Evolutionary conservation across 2,113 vertebrate species (phyloP).

Genomic region (Malurus melanocephalus): DNA sequence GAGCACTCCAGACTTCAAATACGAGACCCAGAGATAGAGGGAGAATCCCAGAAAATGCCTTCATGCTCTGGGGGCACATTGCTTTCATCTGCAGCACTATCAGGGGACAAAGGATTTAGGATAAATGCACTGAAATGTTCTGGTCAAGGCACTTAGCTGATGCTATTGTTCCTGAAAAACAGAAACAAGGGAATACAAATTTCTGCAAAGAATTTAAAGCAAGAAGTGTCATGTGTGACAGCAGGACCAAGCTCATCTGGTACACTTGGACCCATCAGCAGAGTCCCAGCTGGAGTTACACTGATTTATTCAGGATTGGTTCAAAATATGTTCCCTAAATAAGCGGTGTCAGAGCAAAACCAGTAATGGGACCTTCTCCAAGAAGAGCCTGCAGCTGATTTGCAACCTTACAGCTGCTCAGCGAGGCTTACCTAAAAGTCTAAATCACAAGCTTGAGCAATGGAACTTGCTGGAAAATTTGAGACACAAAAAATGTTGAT

Average conservation of each 20-base stretch:
- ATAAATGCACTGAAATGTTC: constrained; percentile 4
- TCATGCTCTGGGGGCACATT: not conserved
- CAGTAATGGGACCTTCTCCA: not conserved
- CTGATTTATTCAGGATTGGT: not conserved
- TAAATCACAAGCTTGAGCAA: not conserved
- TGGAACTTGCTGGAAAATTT: not conserved
- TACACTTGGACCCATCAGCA: not conserved
- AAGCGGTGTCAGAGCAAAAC: not conserved
- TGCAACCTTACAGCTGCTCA: not conserved
- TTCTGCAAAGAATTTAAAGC: constrained; percentile 7
- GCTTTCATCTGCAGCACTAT: not conserved
- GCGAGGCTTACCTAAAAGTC: not conserved
- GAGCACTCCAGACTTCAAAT: not conserved
- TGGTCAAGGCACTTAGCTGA: not conserved
- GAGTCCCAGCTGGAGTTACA: not conserved
- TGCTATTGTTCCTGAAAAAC: not conserved
- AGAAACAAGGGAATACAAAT: constrained; percentile 1
- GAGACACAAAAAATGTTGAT: not conserved
- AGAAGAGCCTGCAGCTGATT: not conserved
- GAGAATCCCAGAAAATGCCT: not conserved
- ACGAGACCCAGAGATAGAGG: not conserved
- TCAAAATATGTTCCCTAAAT: not conserved
- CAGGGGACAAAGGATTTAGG: not conserved
- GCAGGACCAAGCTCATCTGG: not conserved
- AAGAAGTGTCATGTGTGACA: not conserved